Percentiles rank a stretch among this genome's conserved stretches.
Evolutionary conservation across 2,888 invertebrate genomes (phyloP).

Genomic region (Rugalucina vietnamica): DNA sequence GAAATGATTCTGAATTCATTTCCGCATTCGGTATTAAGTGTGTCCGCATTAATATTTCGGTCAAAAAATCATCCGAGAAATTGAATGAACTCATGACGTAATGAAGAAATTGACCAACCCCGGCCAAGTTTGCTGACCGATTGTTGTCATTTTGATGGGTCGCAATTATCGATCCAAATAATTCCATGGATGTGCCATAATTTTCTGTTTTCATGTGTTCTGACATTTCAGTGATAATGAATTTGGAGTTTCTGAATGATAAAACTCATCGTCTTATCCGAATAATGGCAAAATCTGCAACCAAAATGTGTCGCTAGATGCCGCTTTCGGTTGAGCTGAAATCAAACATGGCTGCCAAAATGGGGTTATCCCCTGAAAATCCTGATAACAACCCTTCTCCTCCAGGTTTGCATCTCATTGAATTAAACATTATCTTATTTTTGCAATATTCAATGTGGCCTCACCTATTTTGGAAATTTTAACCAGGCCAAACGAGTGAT

Average conservation of each 20-base stretch:
- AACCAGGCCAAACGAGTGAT: no score
- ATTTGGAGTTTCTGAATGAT: not conserved
- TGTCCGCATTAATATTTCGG: not conserved
- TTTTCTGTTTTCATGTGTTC: not conserved
- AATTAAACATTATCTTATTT: no score
- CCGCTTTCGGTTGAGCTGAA: slow-evolving; percentile 76
- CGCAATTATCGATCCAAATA: slow-evolving; percentile 42
- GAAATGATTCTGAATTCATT: no score
- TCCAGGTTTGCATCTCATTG: slow-evolving; percentile 45
- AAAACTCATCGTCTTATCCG: not conserved
- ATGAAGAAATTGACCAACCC: slow-evolving; percentile 49
- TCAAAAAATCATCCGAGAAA: not conserved
- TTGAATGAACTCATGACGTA: slow-evolving; percentile 46
- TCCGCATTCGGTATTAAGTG: no score
- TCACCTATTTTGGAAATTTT: no score
- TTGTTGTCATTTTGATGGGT: slow-evolving; percentile 66
- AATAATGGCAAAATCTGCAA: not conserved
- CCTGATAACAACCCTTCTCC: slow-evolving; percentile 67
- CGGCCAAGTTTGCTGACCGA: slow-evolving; percentile 60
- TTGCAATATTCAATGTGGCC: no score
- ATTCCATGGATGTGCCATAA: slow-evolving; percentile 52
- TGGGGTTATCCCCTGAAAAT: slow-evolving; percentile 78
- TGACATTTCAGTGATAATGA: not conserved
- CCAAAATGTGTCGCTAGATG: slow-evolving; percentile 71
- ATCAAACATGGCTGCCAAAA: slow-evolving; percentile 80